Evolutionary conservation across 2,888 invertebrate species (phyloP).

Genomic region (Beris morrisii): DNA sequence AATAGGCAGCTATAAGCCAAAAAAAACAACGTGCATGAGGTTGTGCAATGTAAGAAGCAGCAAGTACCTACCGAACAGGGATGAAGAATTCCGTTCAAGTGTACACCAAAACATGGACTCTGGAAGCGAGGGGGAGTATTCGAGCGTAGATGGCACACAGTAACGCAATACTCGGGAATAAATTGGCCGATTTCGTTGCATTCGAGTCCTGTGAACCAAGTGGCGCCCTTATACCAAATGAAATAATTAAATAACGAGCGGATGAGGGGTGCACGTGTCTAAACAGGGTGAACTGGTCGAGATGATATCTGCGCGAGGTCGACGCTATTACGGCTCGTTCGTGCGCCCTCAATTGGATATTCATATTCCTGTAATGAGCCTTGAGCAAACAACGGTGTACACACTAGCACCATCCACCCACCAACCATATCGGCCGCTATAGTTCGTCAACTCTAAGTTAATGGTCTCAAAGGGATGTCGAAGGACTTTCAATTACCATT

Average conservation of each 20-base stretch:
- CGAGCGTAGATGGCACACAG: neutral
- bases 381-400: constrained; percentile 18
- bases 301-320: constrained; percentile 21
- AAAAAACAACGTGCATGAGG: neutral
- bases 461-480: too few relatives aligned
- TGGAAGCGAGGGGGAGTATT: too few relatives aligned
- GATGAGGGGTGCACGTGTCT: constrained; percentile 30
- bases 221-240: constrained; percentile 15
- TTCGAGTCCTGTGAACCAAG: neutral
- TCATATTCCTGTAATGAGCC: constrained; percentile 21
- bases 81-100: too few relatives aligned
- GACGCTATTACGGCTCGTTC: constrained; percentile 12
- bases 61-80: too few relatives aligned
- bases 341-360: constrained; percentile 9
- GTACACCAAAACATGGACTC: too few relatives aligned
- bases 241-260: constrained; percentile 33
- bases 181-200: constrained; percentile 5
- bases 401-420: neutral
- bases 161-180: neutral
- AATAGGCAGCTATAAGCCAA: constrained; percentile 3
- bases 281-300: constrained; percentile 21
- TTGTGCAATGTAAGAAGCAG: too few relatives aligned
- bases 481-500: too few relatives aligned
- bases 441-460: too few relatives aligned
- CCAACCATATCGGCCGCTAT: too few relatives aligned